phyloP scores from a whole-genome alignment of 2,888 invertebrate species.

The Morpho deidamia region DNA sequence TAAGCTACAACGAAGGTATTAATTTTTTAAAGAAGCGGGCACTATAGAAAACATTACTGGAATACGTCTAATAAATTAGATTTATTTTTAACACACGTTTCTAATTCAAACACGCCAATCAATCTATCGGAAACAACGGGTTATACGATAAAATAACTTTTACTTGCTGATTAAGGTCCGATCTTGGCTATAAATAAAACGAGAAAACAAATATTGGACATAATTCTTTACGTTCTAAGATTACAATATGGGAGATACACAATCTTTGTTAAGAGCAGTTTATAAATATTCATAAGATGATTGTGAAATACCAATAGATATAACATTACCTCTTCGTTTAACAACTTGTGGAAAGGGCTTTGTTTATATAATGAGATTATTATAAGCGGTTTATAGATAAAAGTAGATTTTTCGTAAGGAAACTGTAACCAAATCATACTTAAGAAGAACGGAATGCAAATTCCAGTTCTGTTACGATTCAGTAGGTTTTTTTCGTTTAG shows the following conservation, averaged over 20 bases:
- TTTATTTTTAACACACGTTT: not conserved
- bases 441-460: too few relatives aligned
- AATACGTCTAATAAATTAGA: too few relatives aligned
- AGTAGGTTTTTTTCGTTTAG: too few relatives aligned
- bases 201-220: slow-evolving; percentile 16
- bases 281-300: slow-evolving; percentile 27
- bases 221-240: slow-evolving; percentile 15
- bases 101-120: slow-evolving; percentile 8
- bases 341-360: slow-evolving; percentile 5
- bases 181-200: slow-evolving; percentile 10
- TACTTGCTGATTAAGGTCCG: slow-evolving; percentile 2
- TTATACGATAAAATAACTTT: slow-evolving; percentile 5
- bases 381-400: too few relatives aligned
- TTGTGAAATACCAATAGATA: slow-evolving; percentile 24
- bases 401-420: too few relatives aligned
- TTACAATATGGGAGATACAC: slow-evolving; percentile 12
- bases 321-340: slow-evolving; percentile 1
- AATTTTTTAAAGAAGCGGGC: too few relatives aligned
- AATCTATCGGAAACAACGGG: slow-evolving; percentile 6
- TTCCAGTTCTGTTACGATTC: too few relatives aligned
- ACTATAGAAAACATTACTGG: too few relatives aligned
- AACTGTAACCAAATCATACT: too few relatives aligned
- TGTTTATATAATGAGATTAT: not conserved
- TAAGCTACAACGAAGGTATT: too few relatives aligned
- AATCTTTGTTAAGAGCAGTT: slow-evolving; percentile 12